Percentiles rank a stretch among this genome's conserved stretches.
These are phyloP conservation scores for Onchidella celtica DNA, from an alignment of 2,888 invertebrate species.

Conservation along the genomic window DNA sequence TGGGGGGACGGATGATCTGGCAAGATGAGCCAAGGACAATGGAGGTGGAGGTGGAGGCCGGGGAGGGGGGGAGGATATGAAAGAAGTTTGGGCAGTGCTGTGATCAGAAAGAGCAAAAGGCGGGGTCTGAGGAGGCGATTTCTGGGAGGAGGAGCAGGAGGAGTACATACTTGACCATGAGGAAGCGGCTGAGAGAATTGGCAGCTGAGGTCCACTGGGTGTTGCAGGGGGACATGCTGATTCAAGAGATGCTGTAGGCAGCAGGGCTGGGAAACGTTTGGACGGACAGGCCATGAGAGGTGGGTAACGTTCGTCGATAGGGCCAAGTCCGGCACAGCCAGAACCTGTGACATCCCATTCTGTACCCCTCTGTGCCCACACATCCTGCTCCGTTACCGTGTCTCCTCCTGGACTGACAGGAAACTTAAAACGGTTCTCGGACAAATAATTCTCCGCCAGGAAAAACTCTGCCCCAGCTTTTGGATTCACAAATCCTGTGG, in stretches of 20 bases:
- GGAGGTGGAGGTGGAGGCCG: background rate
- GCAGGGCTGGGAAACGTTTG: background rate
- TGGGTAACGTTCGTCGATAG: background rate
- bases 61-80: background rate
- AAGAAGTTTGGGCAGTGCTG: background rate
- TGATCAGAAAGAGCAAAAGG: background rate
- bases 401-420: background rate
- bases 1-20: background rate
- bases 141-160: background rate
- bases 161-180: slow-evolving; percentile 4
- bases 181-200: background rate
- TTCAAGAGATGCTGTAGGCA: background rate
- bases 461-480: slow-evolving; percentile 27
- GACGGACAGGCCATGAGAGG: background rate
- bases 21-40: background rate
- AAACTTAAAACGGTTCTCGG: slow-evolving; percentile 41
- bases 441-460: slow-evolving; percentile 37
- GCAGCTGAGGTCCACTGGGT: background rate
- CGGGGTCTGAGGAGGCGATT: background rate
- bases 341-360: background rate
- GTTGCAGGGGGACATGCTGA: background rate
- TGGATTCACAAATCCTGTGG: slow-evolving; percentile 12
- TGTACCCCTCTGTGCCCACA: background rate
- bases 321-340: background rate
- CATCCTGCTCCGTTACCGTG: no score